These are phyloP conservation scores for Seriola dumerili DNA, from an alignment of 2,113 vertebrate genomes.

Conservation along the genomic window DNA sequence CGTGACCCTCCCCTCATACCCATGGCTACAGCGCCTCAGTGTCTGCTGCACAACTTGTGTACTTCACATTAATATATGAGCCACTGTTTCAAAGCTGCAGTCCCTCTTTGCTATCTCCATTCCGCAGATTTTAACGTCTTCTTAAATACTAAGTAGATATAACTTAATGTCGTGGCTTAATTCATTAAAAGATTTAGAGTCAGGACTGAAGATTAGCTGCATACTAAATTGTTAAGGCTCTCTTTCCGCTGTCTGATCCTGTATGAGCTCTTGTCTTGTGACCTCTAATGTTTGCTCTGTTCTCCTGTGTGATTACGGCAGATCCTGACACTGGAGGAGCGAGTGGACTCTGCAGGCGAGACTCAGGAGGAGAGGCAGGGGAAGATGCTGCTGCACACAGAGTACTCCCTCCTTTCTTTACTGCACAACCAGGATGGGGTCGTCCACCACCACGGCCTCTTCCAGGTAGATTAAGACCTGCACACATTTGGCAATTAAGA, in stretches of 20 bases:
- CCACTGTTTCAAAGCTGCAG: constrained; percentile 10
- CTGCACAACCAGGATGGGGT: constrained; percentile 98
- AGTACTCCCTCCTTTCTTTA: constrained; percentile 96
- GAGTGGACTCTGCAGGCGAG: constrained; percentile 90
- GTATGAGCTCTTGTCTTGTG: constrained; percentile 18
- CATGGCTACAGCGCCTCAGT: constrained; percentile 38
- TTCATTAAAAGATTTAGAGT: constrained; percentile 16
- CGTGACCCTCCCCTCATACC: constrained; percentile 25
- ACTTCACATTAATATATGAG: constrained; percentile 32
- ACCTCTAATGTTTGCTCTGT: constrained; percentile 52
- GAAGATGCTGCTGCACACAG: constrained; percentile 98
- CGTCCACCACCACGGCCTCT: constrained; percentile 98
- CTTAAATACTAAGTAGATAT: constrained; percentile 2
- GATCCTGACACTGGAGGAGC: constrained; percentile 98
- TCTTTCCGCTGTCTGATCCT: constrained; percentile 8
- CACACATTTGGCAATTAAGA: background rate
- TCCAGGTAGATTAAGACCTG: constrained; percentile 87
- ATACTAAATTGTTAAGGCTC: constrained; percentile 5
- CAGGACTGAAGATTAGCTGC: background rate
- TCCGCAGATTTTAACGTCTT: background rate
- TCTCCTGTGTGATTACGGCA: constrained; percentile 58
- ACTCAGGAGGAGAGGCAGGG: constrained; percentile 98
- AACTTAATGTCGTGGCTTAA: background rate
- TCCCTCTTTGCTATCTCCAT: background rate
- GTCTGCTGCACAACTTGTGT: constrained; percentile 52